Conservation (phyloP, 2,888 invertebrate species). For the Epiblema foenella region DNA sequence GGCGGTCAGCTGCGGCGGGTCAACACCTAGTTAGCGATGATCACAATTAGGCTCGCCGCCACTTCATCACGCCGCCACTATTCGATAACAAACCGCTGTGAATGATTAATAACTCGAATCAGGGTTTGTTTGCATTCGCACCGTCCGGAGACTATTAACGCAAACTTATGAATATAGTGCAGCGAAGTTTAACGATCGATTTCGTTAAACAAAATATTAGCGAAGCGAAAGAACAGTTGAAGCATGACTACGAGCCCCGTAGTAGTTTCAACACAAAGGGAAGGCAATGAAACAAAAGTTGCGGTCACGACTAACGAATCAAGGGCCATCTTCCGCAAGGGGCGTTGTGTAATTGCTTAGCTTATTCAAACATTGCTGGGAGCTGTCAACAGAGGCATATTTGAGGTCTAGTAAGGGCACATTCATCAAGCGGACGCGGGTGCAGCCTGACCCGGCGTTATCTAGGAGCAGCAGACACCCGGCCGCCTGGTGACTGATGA, state of each 20-base stretch:
- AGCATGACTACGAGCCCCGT: slow-evolving; percentile 8
- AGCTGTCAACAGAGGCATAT: slow-evolving; percentile 74
- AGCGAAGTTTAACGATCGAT: slow-evolving; percentile 67
- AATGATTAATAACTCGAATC: slow-evolving; percentile 79
- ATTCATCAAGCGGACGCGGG: slow-evolving; percentile 76
- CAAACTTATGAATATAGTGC: slow-evolving; percentile 81
- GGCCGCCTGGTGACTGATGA: slow-evolving; percentile 80
- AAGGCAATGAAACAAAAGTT: slow-evolving; percentile 35
- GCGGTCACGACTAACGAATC: slow-evolving; percentile 38
- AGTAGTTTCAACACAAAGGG: slow-evolving; percentile 30
- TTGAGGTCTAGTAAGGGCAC: slow-evolving; percentile 80
- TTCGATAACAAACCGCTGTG: slow-evolving; percentile 72
- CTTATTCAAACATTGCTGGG: slow-evolving; percentile 73
- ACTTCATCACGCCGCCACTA: slow-evolving; percentile 75
- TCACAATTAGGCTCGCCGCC: slow-evolving; percentile 75
- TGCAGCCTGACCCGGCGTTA: slow-evolving; percentile 82
- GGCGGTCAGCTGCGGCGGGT: slow-evolving; percentile 53
- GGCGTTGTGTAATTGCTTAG: slow-evolving; percentile 70
- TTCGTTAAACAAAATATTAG: slow-evolving; percentile 57
- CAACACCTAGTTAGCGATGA: slow-evolving; percentile 70
- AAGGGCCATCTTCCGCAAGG: slow-evolving; percentile 54
- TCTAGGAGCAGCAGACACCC: slow-evolving; percentile 77
- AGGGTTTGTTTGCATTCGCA: slow-evolving; percentile 75
- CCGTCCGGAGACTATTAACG: slow-evolving; percentile 62
- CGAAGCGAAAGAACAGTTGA: slow-evolving; percentile 8